Evolutionary conservation across 2,797 vertebrate species (phyloP), one percentile per base, ranked within the genome.

Genomic region (Tiaroga cobitis): DNA sequence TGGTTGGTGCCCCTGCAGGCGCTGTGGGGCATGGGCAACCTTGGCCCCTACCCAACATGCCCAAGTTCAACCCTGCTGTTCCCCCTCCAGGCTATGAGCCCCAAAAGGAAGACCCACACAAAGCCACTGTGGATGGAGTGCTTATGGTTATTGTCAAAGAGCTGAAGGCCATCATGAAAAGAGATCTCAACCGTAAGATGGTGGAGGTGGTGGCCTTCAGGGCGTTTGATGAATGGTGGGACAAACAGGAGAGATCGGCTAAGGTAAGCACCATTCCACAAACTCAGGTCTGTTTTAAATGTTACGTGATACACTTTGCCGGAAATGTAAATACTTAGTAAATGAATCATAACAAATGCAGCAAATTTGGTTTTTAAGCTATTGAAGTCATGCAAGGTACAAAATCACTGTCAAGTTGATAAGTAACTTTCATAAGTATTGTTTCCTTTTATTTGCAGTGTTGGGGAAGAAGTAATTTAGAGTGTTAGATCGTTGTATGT

Each of bases 161-260:
- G 61, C 96, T 99, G 8, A 99, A 99, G 93, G 97, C 97, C 90
- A 99, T 99, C 93, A 99, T 99, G 98, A 99, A 99, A 92, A 96
- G 97, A 83, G 98, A 99, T 94, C 95, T 99, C 84, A 99, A 98
- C 92, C 95, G 97, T 74, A 99, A 99, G 92, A 99, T 99, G 98
- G 98, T 99, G 41, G 98, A 99, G 93, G 97, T 98, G 92, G 98
- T 99, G 85, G 98, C 98, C 0, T 99, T 99, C 79, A 96, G 98
- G 89, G 97, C 98, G 2, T 99, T 99, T 0, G 98, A 99, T 8
- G 98, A 99, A 77, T 99, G 98, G 98, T 99, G 98, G 98, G 98
- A 98, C 83, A 99, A 97, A 94, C 98, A 99, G 88, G 98, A 99
- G 10, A 96, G 95, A 39, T 96, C 97, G 3, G 98, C 98, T 70